Evolutionary conservation across 2,113 vertebrate genomes (phyloP).

Genomic region (Carassius carassius): DNA sequence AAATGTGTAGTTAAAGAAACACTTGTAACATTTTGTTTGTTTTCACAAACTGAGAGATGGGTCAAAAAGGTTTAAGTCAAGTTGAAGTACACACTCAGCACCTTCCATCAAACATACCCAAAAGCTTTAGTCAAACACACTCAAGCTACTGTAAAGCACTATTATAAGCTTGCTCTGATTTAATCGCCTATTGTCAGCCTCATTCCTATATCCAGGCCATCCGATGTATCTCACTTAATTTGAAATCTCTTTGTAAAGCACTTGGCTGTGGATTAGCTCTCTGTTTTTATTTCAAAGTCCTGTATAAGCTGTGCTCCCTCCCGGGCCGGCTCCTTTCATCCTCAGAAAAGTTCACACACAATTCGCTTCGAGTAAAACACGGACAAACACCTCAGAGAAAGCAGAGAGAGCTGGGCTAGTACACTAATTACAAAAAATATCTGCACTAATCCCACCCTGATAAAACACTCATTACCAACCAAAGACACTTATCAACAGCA

Average conservation of each 20-base stretch:
- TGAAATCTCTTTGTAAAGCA: conserved; percentile 34
- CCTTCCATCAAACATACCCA: background rate
- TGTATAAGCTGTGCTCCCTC: conserved; percentile 31
- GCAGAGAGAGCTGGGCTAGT: conserved; percentile 75
- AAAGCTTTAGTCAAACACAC: background rate
- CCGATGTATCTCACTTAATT: conserved; percentile 40
- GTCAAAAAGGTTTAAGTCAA: background rate
- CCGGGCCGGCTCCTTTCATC: conserved; percentile 62
- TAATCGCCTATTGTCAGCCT: conserved; percentile 26
- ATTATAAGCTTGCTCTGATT: conserved; percentile 28
- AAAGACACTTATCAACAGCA: conserved; percentile 78
- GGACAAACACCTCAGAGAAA: conserved; percentile 65
- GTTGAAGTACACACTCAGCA: background rate
- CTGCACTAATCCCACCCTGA: conserved; percentile 75
- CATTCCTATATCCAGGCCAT: conserved; percentile 38
- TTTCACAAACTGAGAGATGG: background rate
- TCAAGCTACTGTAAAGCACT: background rate
- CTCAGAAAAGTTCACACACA: conserved; percentile 65
- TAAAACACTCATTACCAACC: conserved; percentile 79
- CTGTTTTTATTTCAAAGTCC: conserved; percentile 28
- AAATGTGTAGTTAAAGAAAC: background rate
- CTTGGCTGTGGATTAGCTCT: conserved; percentile 40
- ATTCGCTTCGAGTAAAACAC: conserved; percentile 39
- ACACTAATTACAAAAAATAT: conserved; percentile 78
- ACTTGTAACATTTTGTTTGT: background rate